Percentiles rank a stretch among this genome's conserved stretches.
Conservation (phyloP, 2,888 invertebrate species). For the Latrodectus hesperus region DNA sequence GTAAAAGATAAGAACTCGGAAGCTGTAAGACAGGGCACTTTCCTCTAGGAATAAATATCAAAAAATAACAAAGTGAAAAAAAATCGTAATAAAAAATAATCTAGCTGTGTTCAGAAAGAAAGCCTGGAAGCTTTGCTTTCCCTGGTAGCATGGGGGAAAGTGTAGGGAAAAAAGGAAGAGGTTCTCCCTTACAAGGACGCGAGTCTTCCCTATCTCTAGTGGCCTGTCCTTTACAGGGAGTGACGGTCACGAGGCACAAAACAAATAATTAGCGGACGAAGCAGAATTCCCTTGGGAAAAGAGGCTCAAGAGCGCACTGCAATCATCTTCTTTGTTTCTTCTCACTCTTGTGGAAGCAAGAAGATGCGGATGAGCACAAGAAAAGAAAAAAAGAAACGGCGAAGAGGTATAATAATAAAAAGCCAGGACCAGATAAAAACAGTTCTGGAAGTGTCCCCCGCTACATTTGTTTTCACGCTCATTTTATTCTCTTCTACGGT, state of each 20-base stretch:
- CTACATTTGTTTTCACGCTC: slow-evolving; percentile 13
- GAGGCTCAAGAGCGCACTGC: neutral
- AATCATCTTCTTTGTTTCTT: slow-evolving; percentile 33
- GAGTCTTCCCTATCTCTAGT: slow-evolving; percentile 11
- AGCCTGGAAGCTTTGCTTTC: slow-evolving; percentile 6
- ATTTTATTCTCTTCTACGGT: neutral
- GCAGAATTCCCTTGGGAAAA: slow-evolving; percentile 27
- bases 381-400: too few relatives aligned
- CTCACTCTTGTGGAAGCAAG: slow-evolving; percentile 13
- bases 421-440: neutral
- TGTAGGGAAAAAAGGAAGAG: too few relatives aligned
- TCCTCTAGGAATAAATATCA: neutral
- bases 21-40: too few relatives aligned
- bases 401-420: neutral
- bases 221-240: slow-evolving; percentile 15
- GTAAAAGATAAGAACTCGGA: slow-evolving; percentile 29
- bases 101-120: neutral
- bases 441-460: slow-evolving; percentile 7
- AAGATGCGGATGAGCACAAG: neutral
- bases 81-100: neutral
- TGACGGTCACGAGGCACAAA: slow-evolving; percentile 13
- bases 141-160: too few relatives aligned
- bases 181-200: too few relatives aligned
- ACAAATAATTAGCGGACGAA: slow-evolving; percentile 48
- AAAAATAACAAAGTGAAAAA: neutral